phyloP scores from a whole-genome alignment of 2,797 vertebrate species.

The Anas bahamensis region DNA sequence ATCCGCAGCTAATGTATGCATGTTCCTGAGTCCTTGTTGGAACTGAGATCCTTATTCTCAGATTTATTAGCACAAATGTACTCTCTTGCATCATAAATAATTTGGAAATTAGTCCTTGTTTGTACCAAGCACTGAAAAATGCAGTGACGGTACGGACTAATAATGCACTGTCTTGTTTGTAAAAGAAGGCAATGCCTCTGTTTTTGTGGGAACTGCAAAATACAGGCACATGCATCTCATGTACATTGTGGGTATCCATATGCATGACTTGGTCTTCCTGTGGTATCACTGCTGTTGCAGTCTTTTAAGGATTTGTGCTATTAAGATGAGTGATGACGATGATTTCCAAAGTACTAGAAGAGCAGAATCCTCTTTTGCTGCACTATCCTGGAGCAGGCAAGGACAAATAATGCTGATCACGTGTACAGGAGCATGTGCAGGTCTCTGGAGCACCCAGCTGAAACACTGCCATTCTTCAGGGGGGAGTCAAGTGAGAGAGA shows the following conservation, averaged over 20 bases:
- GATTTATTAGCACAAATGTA: not conserved
- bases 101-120: not conserved
- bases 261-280: not conserved
- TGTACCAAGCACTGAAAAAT: not conserved
- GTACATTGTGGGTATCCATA: not conserved
- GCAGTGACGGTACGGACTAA: not conserved
- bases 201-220: not conserved
- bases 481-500: not conserved
- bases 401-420: not conserved
- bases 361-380: not conserved
- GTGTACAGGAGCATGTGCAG: not conserved
- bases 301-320: not conserved
- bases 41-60: not conserved
- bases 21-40: not conserved
- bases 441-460: not conserved
- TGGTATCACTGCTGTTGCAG: not conserved
- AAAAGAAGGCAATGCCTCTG: not conserved
- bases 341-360: not conserved
- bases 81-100: not conserved
- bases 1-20: accelerated
- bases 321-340: constrained; percentile 26
- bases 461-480: not conserved
- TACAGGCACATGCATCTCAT: not conserved
- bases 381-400: not conserved
- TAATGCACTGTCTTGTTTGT: not conserved